Evolutionary conservation across 2,113 vertebrate genomes (phyloP).

Genomic region (Pungitius pungitius): DNA sequence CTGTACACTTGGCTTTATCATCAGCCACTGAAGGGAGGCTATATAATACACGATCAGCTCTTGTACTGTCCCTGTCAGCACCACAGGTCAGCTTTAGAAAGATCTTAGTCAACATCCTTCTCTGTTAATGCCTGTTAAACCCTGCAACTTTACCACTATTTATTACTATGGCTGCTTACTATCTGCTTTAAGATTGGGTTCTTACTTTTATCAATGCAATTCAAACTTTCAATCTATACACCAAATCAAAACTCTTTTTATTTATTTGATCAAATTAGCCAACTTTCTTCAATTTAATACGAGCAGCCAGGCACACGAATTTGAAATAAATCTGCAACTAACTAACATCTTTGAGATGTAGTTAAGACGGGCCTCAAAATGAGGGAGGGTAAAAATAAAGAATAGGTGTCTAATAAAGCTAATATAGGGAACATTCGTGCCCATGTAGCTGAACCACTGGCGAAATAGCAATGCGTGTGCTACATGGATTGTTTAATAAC

Average conservation of each 20-base stretch:
- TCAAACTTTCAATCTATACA: not conserved
- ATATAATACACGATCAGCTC: constrained; percentile 14
- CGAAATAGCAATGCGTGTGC: not conserved
- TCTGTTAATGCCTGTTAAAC: not conserved
- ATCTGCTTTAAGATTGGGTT: not conserved
- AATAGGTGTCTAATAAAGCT: not conserved
- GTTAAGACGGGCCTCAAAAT: not conserved
- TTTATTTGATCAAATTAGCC: not conserved
- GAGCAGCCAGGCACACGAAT: not conserved
- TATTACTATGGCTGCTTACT: not conserved
- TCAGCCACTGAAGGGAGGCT: constrained; percentile 39
- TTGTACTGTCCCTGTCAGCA: constrained; percentile 26
- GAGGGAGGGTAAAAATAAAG: not conserved
- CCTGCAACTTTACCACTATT: not conserved
- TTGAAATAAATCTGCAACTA: not conserved
- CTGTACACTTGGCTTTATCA: constrained; percentile 49
- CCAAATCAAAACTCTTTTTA: not conserved
- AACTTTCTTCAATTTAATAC: not conserved
- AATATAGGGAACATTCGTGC: too few species aligned
- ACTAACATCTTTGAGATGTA: not conserved
- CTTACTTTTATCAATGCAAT: not conserved
- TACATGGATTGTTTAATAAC: not conserved
- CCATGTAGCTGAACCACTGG: not conserved
- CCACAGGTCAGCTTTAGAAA: constrained; percentile 11
- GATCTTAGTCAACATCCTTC: not conserved